Conservation (phyloP, 1,140 invertebrate species). For the Diorhabda carinulata region DNA sequence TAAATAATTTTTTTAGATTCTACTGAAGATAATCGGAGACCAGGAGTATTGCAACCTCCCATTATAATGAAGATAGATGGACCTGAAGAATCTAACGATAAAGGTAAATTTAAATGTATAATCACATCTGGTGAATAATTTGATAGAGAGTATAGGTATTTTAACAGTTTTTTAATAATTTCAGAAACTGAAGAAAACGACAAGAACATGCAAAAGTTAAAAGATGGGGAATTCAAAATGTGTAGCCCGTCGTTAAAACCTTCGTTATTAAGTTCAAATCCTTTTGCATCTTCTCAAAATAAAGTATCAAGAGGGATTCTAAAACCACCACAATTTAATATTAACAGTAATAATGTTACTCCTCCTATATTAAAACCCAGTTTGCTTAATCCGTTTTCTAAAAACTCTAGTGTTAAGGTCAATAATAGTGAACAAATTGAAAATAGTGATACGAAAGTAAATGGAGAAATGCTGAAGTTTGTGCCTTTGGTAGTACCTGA, state of each 20-base stretch:
- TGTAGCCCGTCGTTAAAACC: constrained; percentile 26
- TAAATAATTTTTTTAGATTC: neutral
- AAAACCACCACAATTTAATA: constrained; percentile 36
- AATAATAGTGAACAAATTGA: constrained; percentile 27
- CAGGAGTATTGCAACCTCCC: constrained; percentile 24
- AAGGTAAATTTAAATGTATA: constrained; percentile 23
- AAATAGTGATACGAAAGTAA: constrained; percentile 31
- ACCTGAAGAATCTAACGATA: constrained; percentile 35
- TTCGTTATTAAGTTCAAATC: constrained; percentile 19
- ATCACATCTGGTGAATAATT: no score
- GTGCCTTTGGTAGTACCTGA: constrained; percentile 39
- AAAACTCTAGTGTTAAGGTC: constrained; percentile 23
- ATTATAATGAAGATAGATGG: constrained; percentile 44
- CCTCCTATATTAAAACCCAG: constrained; percentile 37
- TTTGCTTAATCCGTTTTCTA: constrained; percentile 41
- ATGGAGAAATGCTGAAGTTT: constrained; percentile 44
- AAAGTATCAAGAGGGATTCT: constrained; percentile 33
- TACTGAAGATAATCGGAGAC: constrained; percentile 12
- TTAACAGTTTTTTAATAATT: constrained; percentile 13
- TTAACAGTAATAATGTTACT: constrained; percentile 23
- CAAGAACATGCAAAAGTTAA: constrained; percentile 23
- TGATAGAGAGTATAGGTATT: no score
- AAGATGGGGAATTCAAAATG: constrained; percentile 29
- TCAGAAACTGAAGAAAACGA: constrained; percentile 33
- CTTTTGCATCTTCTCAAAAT: constrained; percentile 27